phyloP scores from a whole-genome alignment of 2,888 invertebrate genomes.

The Drosophila eohydei region DNA sequence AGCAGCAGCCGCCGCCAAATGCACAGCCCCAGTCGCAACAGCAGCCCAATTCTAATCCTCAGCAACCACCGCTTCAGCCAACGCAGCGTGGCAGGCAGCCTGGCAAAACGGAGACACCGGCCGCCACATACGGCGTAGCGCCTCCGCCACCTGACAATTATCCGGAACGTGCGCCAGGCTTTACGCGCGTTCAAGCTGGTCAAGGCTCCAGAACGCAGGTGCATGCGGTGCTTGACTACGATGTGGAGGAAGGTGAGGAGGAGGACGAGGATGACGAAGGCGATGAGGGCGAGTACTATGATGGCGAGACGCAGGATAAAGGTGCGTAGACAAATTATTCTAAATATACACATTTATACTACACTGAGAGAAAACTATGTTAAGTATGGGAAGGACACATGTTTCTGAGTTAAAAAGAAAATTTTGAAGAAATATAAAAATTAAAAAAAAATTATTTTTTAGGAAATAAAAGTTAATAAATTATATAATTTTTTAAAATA shows the following conservation, averaged over 20 bases:
- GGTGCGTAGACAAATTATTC: slow-evolving; percentile 49
- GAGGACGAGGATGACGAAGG: slow-evolving; percentile 67
- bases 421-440: too few species aligned
- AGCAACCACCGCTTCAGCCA: slow-evolving; percentile 23
- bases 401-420: too few species aligned
- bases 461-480: too few species aligned
- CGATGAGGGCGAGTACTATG: slow-evolving; percentile 82
- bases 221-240: slow-evolving; percentile 85
- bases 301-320: slow-evolving; percentile 73
- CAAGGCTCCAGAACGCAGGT: slow-evolving; percentile 86
- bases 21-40: slow-evolving; percentile 17
- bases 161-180: slow-evolving; percentile 87
- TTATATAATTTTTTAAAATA: too few species aligned
- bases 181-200: slow-evolving; percentile 88
- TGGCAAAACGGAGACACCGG: slow-evolving; percentile 65
- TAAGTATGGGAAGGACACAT: background rate
- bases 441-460: too few species aligned
- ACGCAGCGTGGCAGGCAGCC: slow-evolving; percentile 45
- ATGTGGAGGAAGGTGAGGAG: slow-evolving; percentile 84
- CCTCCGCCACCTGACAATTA: slow-evolving; percentile 74
- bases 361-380: background rate
- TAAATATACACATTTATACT: fast-evolving
- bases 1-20: slow-evolving; percentile 27
- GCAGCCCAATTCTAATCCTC: slow-evolving; percentile 21
- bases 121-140: slow-evolving; percentile 65